A percentile compares a stretch with the other conserved stretches of the same genome.
phyloP scores from a whole-genome alignment of 2,113 vertebrate genomes.

The Bos taurus region ARS-UCD2.0 NC_037331.1:17977001-17977500 shows the following conservation, averaged over 20 bases:
- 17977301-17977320: not conserved
- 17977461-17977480: not conserved
- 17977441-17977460: not conserved
- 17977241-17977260: not conserved
- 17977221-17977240: not conserved
- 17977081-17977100: not conserved
- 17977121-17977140: not conserved
- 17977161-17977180: fast-evolving
- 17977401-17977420: not conserved
- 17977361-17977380: not conserved
- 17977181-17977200: not conserved
- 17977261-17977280: not conserved
- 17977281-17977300: not conserved
- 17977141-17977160: not conserved
- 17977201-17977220: not conserved
- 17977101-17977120: not conserved
- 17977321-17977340: not conserved
- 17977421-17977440: not conserved
- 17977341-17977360: not conserved
- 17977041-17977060: not conserved
- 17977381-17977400: not conserved
- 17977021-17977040: not conserved
- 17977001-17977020: not conserved
- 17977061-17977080: not conserved
- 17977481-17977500: not conserved